These are phyloP conservation scores for Tonatia bakeri DNA, from an alignment of 2,113 vertebrate species.

Conservation along the genomic window DNA sequence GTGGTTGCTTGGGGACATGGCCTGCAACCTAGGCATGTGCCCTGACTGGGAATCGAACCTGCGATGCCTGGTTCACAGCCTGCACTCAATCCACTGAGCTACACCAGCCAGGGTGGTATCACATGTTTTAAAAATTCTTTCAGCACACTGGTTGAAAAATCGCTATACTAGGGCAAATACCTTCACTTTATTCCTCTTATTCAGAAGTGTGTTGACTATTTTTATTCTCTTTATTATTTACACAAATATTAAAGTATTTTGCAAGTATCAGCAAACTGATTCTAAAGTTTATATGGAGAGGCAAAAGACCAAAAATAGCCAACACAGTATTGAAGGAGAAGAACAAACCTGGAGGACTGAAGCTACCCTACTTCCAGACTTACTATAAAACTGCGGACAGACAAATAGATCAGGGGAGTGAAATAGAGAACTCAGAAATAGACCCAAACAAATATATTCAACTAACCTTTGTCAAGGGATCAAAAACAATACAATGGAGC, in stretches of 20 bases:
- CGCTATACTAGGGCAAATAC: not conserved
- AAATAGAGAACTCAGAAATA: not conserved
- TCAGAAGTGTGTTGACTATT: not conserved
- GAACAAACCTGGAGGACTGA: not conserved
- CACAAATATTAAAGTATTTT: not conserved
- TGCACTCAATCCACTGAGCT: too few relatives aligned
- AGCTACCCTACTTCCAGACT: not conserved
- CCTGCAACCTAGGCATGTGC: too few relatives aligned
- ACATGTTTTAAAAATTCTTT: not conserved
- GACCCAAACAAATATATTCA: not conserved
- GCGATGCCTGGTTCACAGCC: too few relatives aligned
- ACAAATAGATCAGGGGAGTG: not conserved
- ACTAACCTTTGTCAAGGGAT: not conserved
- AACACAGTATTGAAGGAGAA: not conserved
- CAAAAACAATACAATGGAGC: not conserved
- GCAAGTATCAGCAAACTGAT: not conserved
- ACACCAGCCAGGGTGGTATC: too few relatives aligned
- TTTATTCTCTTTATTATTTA: not conserved
- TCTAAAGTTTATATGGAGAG: not conserved
- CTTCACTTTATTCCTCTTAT: not conserved
- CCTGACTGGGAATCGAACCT: too few relatives aligned
- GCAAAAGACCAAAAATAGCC: not conserved
- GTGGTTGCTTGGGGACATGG: too few relatives aligned
- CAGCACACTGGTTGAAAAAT: not conserved
- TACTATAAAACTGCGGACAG: not conserved